Evolutionary conservation across 2,888 invertebrate genomes (phyloP).

Genomic region (Apoderus coryli): DNA sequence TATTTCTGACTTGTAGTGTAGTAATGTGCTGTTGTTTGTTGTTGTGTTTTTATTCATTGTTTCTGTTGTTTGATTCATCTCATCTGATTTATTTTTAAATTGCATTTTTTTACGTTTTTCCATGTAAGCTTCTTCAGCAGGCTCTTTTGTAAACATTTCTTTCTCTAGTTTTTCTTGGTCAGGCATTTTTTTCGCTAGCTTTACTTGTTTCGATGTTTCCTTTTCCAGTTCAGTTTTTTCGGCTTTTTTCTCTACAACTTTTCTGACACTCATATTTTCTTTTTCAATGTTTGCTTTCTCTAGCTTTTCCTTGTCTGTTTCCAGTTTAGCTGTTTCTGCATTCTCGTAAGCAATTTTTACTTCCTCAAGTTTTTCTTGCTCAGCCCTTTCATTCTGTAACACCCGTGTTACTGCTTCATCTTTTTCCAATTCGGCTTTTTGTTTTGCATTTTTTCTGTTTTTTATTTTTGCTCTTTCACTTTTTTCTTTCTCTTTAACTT

Average conservation of each 20-base stretch:
- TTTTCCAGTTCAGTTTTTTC: slow-evolving; percentile 7
- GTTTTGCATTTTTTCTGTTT: slow-evolving; percentile 13
- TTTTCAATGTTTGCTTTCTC: slow-evolving; percentile 8
- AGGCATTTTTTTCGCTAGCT: slow-evolving; percentile 3
- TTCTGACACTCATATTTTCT: slow-evolving; percentile 6
- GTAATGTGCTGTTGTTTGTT: no score
- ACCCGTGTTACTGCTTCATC: slow-evolving; percentile 17
- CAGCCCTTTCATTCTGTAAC: slow-evolving; percentile 21
- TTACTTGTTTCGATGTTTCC: slow-evolving; percentile 5
- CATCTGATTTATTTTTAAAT: slow-evolving; percentile 12
- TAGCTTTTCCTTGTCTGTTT: not conserved
- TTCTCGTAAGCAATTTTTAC: slow-evolving; percentile 15
- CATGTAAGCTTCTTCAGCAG: slow-evolving; percentile 10
- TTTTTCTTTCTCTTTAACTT: slow-evolving; percentile 12
- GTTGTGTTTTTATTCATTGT: no score
- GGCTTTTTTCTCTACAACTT: slow-evolving; percentile 9
- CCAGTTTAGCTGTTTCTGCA: slow-evolving; percentile 14
- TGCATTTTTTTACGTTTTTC: slow-evolving; percentile 11
- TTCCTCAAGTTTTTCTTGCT: slow-evolving; percentile 15
- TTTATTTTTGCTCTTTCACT: slow-evolving; percentile 9
- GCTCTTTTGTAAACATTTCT: slow-evolving; percentile 11
- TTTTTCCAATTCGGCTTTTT: no score
- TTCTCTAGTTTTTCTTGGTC: slow-evolving; percentile 10
- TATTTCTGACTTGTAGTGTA: no score
- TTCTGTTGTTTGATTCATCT: no score